Evolutionary conservation across 2,888 invertebrate genomes (phyloP).

Genomic region (Phrixothrix hirtus): DNA sequence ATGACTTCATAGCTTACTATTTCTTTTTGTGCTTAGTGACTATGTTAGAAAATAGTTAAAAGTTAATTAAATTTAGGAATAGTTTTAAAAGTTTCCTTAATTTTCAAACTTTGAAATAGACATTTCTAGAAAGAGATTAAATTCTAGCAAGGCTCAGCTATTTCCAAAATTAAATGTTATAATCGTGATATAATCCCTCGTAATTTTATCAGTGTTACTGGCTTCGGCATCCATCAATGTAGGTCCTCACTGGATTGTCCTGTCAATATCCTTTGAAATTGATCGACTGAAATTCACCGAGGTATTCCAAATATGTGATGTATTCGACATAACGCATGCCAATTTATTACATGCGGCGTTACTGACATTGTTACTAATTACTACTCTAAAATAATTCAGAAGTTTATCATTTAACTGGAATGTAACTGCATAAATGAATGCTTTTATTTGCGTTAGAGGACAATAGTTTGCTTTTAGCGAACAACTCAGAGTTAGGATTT

Average conservation of each 20-base stretch:
- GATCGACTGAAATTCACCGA: constrained; percentile 1
- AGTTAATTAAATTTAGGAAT: neutral
- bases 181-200: neutral
- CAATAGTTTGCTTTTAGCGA: constrained; percentile 9
- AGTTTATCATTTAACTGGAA: too few species aligned
- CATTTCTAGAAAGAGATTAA: too few species aligned
- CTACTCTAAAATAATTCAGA: too few species aligned
- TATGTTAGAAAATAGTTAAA: neutral
- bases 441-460: constrained; percentile 22
- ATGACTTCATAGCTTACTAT: constrained; percentile 2
- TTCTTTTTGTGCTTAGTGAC: too few species aligned
- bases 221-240: neutral
- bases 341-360: neutral
- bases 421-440: too few species aligned
- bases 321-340: neutral
- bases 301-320: constrained; percentile 2
- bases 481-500: constrained; percentile 14
- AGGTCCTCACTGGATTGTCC: neutral
- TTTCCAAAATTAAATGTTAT: neutral
- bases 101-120: neutral
- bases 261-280: constrained; percentile 9
- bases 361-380: too few species aligned
- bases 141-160: too few species aligned
- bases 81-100: neutral
- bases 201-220: neutral